Conservation (phyloP, 2,797 vertebrate genomes). For the Centropyge bicolor region DNA sequence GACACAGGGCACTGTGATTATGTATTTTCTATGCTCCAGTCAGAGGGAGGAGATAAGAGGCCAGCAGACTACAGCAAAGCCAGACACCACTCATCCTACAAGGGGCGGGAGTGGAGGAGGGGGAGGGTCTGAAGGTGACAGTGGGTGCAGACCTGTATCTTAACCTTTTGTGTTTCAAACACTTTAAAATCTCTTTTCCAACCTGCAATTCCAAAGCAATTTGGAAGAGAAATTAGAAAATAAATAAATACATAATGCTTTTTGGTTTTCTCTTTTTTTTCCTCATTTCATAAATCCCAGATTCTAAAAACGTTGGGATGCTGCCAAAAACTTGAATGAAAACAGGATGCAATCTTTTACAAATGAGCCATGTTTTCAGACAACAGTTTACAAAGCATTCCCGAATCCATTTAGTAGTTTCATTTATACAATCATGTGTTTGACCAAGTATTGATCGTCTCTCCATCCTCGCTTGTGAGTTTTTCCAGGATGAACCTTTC, state of each 20-base stretch:
- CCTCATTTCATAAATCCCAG: not conserved
- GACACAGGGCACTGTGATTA: slow-evolving; percentile 79
- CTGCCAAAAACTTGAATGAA: too few relatives aligned
- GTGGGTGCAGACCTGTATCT: slow-evolving; percentile 45
- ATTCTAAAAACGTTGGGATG: too few relatives aligned
- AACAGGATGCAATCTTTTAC: too few relatives aligned
- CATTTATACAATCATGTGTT: too few relatives aligned
- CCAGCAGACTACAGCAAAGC: slow-evolving; percentile 65
- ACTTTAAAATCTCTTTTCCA: slow-evolving; percentile 16
- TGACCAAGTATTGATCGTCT: too few relatives aligned
- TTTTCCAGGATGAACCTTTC: too few relatives aligned
- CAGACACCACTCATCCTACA: slow-evolving; percentile 63
- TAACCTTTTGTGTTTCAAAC: slow-evolving; percentile 43
- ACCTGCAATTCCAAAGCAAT: not conserved
- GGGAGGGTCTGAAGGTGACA: slow-evolving; percentile 44
- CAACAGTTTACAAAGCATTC: too few relatives aligned
- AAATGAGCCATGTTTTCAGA: too few relatives aligned
- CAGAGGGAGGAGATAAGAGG: slow-evolving; percentile 72
- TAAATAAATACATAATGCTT: not conserved
- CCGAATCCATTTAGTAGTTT: too few relatives aligned
- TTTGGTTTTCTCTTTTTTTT: not conserved
- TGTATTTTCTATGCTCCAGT: slow-evolving; percentile 77
- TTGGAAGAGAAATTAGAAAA: not conserved
- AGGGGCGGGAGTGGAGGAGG: slow-evolving; percentile 33
- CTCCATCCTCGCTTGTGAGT: too few relatives aligned